phyloP scores from a whole-genome alignment of 2,113 vertebrate genomes.

The Pterophyllum scalare region DNA sequence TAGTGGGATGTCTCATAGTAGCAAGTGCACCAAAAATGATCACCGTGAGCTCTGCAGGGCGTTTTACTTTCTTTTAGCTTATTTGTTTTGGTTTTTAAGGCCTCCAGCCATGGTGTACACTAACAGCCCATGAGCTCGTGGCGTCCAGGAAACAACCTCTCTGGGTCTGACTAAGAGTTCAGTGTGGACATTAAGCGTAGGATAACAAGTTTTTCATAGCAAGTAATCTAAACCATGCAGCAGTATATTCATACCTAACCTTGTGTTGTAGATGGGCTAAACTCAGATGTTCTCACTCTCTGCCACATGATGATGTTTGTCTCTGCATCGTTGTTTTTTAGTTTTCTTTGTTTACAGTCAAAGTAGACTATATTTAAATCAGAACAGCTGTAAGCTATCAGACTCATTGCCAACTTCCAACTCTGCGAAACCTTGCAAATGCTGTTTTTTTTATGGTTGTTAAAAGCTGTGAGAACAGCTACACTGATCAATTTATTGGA shows the following conservation, averaged over 20 bases:
- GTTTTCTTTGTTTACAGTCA: background rate
- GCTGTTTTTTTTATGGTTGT: background rate
- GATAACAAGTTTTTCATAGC: background rate
- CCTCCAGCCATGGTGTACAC: accelerated
- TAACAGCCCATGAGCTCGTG: background rate
- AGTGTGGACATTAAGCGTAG: background rate
- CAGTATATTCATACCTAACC: too few relatives aligned
- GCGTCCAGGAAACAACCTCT: background rate
- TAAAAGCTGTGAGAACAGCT: background rate
- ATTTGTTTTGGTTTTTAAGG: background rate
- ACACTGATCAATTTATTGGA: background rate
- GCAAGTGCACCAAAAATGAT: background rate
- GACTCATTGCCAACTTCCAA: background rate
- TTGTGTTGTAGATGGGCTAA: too few relatives aligned
- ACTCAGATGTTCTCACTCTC: too few relatives aligned
- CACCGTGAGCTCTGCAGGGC: background rate
- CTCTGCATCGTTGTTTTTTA: background rate
- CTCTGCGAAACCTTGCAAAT: background rate
- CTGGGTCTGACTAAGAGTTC: background rate
- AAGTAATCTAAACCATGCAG: too few relatives aligned
- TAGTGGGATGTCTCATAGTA: background rate
- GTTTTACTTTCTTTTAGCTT: background rate
- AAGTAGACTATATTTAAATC: background rate
- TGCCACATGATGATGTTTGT: too few relatives aligned
- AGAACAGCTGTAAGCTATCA: background rate